These are phyloP conservation scores for Cryptops parisi DNA, from an alignment of 2,888 invertebrate genomes.

Conservation along the genomic window DNA sequence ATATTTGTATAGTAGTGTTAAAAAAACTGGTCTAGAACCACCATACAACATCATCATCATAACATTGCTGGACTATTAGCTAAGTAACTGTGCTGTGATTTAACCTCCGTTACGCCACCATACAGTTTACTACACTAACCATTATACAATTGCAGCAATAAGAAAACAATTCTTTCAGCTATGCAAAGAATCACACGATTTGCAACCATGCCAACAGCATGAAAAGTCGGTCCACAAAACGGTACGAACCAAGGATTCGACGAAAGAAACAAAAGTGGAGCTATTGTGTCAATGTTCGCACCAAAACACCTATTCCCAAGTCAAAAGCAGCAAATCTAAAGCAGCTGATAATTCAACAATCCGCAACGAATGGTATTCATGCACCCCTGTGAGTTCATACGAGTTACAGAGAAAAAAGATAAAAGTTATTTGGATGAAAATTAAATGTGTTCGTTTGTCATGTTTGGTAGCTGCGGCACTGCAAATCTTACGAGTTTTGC, in stretches of 20 bases:
- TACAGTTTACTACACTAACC: too few species aligned
- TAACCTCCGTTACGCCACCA: too few species aligned
- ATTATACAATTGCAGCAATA: too few species aligned
- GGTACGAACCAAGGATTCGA: background rate
- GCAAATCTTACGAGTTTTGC: slow-evolving; percentile 43
- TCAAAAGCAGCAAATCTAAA: background rate
- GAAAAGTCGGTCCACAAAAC: background rate
- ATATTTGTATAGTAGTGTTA: too few species aligned
- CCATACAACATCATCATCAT: too few species aligned
- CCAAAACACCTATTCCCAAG: slow-evolving; percentile 21
- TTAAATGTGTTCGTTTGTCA: background rate
- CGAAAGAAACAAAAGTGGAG: background rate
- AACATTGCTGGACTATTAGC: too few species aligned
- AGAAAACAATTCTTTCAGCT: too few species aligned
- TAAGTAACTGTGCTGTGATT: too few species aligned
- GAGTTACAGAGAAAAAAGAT: too few species aligned
- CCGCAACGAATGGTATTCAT: background rate
- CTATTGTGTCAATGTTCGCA: slow-evolving; percentile 29
- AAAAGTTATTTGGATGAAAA: background rate
- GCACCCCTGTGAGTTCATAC: background rate
- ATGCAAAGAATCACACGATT: too few species aligned
- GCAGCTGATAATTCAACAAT: background rate
- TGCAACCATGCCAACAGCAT: background rate
- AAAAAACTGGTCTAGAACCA: too few species aligned
- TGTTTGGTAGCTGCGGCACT: slow-evolving; percentile 25